Percentiles rank a stretch among this genome's conserved stretches.
Evolutionary conservation across 2,113 vertebrate genomes (phyloP).

Genomic region (Helogale parvula): DNA sequence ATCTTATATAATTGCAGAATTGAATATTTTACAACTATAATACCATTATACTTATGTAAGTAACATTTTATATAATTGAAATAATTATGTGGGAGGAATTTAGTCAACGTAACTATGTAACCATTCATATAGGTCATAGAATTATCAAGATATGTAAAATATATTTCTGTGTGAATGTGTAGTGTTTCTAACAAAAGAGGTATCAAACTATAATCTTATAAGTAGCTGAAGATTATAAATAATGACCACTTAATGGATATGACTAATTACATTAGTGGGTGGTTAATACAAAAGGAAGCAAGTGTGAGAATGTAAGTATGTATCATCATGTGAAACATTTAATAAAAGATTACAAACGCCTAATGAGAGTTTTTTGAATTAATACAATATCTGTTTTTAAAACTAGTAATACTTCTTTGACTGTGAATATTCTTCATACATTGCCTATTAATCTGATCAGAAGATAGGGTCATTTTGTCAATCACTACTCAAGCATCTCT

Average conservation of each 20-base stretch:
- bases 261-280: background rate
- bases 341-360: background rate
- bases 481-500: background rate
- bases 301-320: background rate
- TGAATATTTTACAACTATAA: slow-evolving; percentile 44
- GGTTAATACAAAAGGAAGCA: background rate
- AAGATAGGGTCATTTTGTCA: background rate
- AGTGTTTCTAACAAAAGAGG: slow-evolving; percentile 2
- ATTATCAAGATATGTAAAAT: slow-evolving; percentile 38
- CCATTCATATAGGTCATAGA: background rate
- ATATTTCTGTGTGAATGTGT: background rate
- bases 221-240: slow-evolving; percentile 32
- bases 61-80: slow-evolving; percentile 50
- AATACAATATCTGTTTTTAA: background rate
- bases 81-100: slow-evolving; percentile 51
- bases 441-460: background rate
- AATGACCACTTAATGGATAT: slow-evolving; percentile 30
- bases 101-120: background rate
- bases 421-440: background rate
- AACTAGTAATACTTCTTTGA: background rate
- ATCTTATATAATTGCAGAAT: background rate
- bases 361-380: background rate
- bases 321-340: background rate
- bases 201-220: slow-evolving; percentile 36
- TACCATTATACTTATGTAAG: slow-evolving; percentile 29